These are phyloP conservation scores for Copidosoma floridanum DNA, from an alignment of 1,140 invertebrate species.

Conservation along the genomic window DNA sequence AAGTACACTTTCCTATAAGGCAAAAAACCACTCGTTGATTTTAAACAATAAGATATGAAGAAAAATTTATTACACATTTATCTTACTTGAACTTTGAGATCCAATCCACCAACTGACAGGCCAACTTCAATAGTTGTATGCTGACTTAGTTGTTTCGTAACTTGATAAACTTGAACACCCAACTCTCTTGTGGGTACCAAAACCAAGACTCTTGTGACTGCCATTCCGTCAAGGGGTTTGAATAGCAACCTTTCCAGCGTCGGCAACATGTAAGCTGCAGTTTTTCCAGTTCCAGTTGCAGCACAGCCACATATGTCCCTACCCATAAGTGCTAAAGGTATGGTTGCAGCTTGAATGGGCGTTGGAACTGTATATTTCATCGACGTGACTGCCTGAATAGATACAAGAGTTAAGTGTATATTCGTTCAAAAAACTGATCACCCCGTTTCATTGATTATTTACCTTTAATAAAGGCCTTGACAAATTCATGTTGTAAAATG, in stretches of 20 bases:
- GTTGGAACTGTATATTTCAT: constrained; percentile 29
- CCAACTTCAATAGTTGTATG: constrained; percentile 82
- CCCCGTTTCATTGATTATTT: no score
- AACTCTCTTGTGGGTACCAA: constrained; percentile 96
- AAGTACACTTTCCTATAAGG: constrained; percentile 75
- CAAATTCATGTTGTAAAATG: constrained; percentile 92
- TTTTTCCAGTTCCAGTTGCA: constrained; percentile 98
- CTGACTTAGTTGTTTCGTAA: constrained; percentile 87
- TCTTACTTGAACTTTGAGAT: constrained; percentile 82
- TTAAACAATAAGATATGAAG: not conserved
- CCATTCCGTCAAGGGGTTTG: constrained; percentile 62
- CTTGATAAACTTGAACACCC: constrained; percentile 92
- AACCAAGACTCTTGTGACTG: constrained; percentile 84
- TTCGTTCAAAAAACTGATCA: constrained; percentile 8
- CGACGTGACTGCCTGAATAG: constrained; percentile 14
- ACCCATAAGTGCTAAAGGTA: constrained; percentile 86
- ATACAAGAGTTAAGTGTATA: constrained; percentile 1
- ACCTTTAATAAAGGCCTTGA: constrained; percentile 84
- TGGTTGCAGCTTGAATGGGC: constrained; percentile 69
- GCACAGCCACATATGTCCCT: constrained; percentile 94
- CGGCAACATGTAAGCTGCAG: constrained; percentile 97
- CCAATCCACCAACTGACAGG: constrained; percentile 87
- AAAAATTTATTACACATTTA: not conserved
- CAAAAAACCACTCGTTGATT: constrained; percentile 12
- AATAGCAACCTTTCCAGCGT: constrained; percentile 92